Conservation (phyloP, 1,140 invertebrate species). For the Plectrocnemia conspersa region DNA sequence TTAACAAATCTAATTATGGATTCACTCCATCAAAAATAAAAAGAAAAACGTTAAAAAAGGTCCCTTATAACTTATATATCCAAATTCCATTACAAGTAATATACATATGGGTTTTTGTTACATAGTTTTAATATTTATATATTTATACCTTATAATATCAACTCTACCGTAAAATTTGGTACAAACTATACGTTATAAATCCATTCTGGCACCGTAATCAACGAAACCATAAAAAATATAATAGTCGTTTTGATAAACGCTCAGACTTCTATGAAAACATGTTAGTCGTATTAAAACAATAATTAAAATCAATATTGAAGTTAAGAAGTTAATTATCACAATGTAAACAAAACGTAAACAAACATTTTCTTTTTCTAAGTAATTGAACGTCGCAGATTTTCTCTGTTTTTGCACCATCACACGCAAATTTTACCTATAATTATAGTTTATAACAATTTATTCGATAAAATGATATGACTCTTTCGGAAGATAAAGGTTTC, state of each 20-base stretch:
- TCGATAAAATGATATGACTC: constrained; percentile 30
- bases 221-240: background rate
- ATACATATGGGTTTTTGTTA: background rate
- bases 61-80: background rate
- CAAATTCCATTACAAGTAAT: background rate
- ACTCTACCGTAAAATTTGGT: constrained; percentile 22
- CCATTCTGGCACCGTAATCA: background rate
- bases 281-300: too few relatives aligned
- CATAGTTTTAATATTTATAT: too few relatives aligned
- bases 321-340: too few relatives aligned
- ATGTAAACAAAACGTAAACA: constrained; percentile 9
- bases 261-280: too few relatives aligned
- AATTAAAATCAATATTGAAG: too few relatives aligned
- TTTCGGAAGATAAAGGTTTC: constrained; percentile 31
- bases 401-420: too few relatives aligned
- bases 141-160: too few relatives aligned
- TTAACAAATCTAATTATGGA: background rate
- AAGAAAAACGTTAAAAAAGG: constrained; percentile 1
- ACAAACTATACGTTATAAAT: constrained; percentile 15
- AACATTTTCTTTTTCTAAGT: too few relatives aligned
- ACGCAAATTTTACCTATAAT: constrained; percentile 5
- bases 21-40: background rate
- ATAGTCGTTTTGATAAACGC: too few relatives aligned
- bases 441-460: background rate
- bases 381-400: too few relatives aligned